These are phyloP conservation scores for Plutomurus gul DNA, from an alignment of 1,140 invertebrate genomes.

Conservation along the genomic window DNA sequence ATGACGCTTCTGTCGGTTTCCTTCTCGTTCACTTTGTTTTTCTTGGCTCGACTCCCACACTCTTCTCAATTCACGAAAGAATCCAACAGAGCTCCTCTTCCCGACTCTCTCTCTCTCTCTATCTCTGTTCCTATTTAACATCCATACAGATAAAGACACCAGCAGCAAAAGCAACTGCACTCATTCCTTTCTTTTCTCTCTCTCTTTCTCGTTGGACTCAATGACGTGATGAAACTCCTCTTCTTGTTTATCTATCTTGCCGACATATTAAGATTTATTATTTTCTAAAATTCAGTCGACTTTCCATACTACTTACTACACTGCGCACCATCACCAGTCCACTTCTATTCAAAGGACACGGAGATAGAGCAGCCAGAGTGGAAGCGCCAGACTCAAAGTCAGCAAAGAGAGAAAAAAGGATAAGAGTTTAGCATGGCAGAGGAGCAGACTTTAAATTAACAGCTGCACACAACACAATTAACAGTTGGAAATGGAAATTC, in stretches of 20 bases:
- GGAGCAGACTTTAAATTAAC: background rate
- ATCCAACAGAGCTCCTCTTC: background rate
- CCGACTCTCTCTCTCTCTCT: background rate
- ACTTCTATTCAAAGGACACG: background rate
- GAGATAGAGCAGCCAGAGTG: too few relatives aligned
- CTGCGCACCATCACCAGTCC: background rate
- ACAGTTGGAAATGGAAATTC: constrained; percentile 9
- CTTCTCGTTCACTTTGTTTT: background rate
- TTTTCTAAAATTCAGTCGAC: background rate
- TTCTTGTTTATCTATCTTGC: background rate
- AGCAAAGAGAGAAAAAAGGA: too few relatives aligned
- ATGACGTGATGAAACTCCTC: constrained; percentile 6
- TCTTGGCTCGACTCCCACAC: constrained; percentile 18
- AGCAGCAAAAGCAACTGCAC: too few relatives aligned
- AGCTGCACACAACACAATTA: constrained; percentile 12
- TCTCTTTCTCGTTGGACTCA: background rate
- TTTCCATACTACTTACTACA: too few relatives aligned
- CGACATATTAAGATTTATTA: constrained; percentile 28
- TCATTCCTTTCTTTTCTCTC: background rate
- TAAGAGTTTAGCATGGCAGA: background rate
- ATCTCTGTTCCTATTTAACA: background rate
- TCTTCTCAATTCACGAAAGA: background rate
- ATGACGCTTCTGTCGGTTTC: too few relatives aligned
- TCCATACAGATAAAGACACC: background rate
- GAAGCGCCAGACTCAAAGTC: too few relatives aligned